These are phyloP conservation scores for Fulmarus glacialis DNA, from an alignment of 2,113 vertebrate species.

Conservation along the genomic window DNA sequence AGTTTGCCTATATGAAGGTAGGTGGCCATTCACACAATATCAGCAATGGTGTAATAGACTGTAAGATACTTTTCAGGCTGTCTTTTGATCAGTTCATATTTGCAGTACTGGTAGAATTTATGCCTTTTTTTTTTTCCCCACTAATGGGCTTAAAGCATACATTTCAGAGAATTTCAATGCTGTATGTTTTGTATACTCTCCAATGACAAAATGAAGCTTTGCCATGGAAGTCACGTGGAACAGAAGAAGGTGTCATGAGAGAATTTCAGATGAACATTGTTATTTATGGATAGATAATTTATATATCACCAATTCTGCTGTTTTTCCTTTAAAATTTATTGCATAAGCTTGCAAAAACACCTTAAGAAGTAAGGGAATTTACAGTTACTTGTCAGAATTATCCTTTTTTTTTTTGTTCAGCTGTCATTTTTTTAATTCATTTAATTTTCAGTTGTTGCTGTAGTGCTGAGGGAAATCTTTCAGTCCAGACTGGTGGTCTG, in stretches of 20 bases:
- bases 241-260: not conserved
- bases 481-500: not conserved
- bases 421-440: not conserved
- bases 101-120: not conserved
- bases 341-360: not conserved
- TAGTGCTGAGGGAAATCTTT: not conserved
- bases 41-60: not conserved
- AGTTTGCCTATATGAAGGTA: conserved; percentile 99
- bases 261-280: not conserved
- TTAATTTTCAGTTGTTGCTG: not conserved
- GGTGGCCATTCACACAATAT: not conserved
- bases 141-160: not conserved
- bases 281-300: not conserved
- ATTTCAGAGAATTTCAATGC: not conserved
- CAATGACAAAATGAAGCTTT: not conserved
- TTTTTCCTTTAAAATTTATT: not conserved
- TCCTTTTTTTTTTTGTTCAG: not conserved
- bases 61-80: not conserved
- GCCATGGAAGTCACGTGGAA: not conserved
- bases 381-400: not conserved
- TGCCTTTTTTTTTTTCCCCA: not conserved
- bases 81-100: not conserved
- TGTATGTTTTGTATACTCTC: not conserved
- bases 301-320: not conserved
- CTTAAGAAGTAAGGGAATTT: not conserved